A percentile compares a stretch with the other conserved stretches of the same genome.
These are phyloP conservation scores for Pteria penguin DNA, from an alignment of 2,888 invertebrate genomes.

Conservation along the genomic window DNA sequence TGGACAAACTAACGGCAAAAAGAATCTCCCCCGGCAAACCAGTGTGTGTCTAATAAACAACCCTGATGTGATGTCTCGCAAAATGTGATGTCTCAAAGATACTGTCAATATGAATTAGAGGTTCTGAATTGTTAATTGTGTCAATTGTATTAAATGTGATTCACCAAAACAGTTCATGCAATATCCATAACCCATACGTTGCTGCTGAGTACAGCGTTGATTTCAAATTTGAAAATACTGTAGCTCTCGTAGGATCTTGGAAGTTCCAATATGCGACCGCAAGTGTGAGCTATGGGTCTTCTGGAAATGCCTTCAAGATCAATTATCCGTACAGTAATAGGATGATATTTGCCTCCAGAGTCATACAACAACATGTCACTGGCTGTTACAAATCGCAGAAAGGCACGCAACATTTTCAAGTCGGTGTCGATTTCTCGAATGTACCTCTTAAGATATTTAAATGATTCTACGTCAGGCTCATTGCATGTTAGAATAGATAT, in stretches of 20 bases:
- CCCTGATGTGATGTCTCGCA: too few relatives aligned
- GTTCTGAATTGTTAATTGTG: too few relatives aligned
- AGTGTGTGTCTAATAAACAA: too few relatives aligned
- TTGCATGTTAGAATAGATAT: not conserved
- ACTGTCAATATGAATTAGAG: too few relatives aligned
- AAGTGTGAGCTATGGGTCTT: conserved; percentile 14
- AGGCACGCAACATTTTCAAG: not conserved
- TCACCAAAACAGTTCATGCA: too few relatives aligned
- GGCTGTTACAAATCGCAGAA: conserved; percentile 12
- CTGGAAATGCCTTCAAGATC: not conserved
- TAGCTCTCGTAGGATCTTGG: conserved; percentile 7
- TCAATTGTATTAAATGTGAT: too few relatives aligned
- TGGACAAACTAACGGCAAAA: too few relatives aligned
- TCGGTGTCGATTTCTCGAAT: conserved; percentile 1
- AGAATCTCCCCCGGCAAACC: too few relatives aligned
- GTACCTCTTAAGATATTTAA: conserved; percentile 16
- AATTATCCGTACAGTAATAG: conserved; percentile 2
- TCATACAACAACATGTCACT: conserved; percentile 14
- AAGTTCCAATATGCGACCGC: conserved; percentile 13
- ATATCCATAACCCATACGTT: conserved; percentile 20
- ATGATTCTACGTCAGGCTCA: not conserved
- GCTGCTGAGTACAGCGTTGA: conserved; percentile 9
- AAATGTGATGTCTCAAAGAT: too few relatives aligned
- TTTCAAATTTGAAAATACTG: conserved; percentile 13
- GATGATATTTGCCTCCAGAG: conserved; percentile 4